phyloP scores from a whole-genome alignment of 2,113 vertebrate species.

The Zosterops lateralis region DNA sequence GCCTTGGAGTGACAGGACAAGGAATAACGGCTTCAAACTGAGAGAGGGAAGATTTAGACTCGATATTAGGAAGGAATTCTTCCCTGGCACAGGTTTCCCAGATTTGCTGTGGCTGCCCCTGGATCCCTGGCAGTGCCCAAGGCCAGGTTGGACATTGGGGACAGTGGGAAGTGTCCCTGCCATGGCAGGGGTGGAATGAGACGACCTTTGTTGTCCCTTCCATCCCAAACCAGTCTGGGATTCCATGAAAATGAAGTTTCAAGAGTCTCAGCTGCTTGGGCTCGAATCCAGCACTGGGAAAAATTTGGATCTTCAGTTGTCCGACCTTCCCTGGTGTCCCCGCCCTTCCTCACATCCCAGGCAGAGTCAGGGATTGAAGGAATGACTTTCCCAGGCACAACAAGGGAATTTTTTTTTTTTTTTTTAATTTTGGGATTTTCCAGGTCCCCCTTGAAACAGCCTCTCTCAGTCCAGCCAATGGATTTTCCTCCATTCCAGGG shows the following conservation, averaged over 20 bases:
- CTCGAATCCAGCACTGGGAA: neutral
- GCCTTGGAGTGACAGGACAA: too few relatives aligned
- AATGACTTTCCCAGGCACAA: neutral
- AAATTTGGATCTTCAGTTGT: neutral
- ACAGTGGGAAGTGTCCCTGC: neutral
- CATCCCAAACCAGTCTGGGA: neutral
- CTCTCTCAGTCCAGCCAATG: neutral
- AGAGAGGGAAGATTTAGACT: too few relatives aligned
- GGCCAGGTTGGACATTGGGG: neutral
- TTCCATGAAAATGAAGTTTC: neutral
- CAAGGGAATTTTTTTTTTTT: rapidly evolving
- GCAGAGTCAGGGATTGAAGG: neutral
- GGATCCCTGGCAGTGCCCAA: neutral
- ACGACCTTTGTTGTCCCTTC: too few relatives aligned
- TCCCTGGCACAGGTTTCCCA: neutral
- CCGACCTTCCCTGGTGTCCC: neutral
- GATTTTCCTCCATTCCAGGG: neutral
- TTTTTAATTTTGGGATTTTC: neutral
- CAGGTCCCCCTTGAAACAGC: neutral
- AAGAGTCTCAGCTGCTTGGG: neutral
- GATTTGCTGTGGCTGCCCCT: neutral
- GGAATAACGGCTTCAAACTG: too few relatives aligned
- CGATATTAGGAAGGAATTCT: neutral
- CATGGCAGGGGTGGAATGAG: neutral
- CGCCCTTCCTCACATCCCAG: rapidly evolving